These are phyloP conservation scores for Zosterops lateralis DNA, from an alignment of 2,113 vertebrate genomes.

Conservation along the genomic window DNA sequence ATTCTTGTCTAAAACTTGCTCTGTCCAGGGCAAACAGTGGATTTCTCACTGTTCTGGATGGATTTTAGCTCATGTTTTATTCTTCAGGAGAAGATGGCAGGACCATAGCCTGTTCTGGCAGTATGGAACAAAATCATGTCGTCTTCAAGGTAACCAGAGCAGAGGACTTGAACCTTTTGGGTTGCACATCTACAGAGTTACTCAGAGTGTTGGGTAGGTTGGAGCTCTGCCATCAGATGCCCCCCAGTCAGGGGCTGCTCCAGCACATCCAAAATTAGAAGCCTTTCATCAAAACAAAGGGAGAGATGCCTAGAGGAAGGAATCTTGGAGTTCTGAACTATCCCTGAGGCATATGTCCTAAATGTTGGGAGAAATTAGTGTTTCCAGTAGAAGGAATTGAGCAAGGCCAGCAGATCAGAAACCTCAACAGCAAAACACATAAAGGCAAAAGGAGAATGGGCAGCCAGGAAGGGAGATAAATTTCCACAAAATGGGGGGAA, in stretches of 20 bases:
- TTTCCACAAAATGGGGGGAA: accelerated
- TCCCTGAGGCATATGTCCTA: neutral
- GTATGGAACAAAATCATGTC: neutral
- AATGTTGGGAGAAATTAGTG: neutral
- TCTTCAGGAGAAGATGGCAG: neutral
- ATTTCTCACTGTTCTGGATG: neutral
- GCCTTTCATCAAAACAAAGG: neutral
- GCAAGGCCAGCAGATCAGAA: neutral
- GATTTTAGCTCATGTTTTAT: neutral
- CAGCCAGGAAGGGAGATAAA: neutral
- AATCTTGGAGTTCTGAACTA: neutral
- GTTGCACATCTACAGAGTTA: neutral
- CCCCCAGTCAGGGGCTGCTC: neutral
- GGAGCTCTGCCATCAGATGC: neutral
- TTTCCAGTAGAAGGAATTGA: neutral
- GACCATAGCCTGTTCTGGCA: neutral
- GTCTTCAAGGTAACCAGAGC: neutral
- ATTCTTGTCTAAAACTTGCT: neutral
- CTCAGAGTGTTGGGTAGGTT: neutral
- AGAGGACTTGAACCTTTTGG: too few relatives aligned
- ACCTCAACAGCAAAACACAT: neutral
- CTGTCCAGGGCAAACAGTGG: neutral
- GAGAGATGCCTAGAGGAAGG: neutral
- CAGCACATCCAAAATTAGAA: neutral
- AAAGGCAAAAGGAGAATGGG: neutral